phyloP scores from a whole-genome alignment of 2,888 invertebrate genomes.

The Asteroscopus sphinx region DNA sequence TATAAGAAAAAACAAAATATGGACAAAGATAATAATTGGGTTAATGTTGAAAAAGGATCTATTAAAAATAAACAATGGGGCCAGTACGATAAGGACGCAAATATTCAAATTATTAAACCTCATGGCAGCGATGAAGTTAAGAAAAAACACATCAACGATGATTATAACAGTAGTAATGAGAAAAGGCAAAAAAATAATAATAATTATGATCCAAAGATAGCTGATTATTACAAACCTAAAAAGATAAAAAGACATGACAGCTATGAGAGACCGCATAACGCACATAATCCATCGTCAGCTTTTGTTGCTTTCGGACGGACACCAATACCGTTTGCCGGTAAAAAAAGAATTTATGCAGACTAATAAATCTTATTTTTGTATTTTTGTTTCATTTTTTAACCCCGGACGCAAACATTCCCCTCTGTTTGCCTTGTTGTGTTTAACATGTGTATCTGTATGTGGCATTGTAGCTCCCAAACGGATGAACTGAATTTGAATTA shows the following conservation, averaged over 20 bases:
- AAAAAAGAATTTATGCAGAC: constrained; percentile 59
- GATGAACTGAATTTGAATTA: too few relatives aligned
- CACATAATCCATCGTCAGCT: neutral
- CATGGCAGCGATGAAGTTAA: neutral
- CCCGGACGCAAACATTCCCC: too few relatives aligned
- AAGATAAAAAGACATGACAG: constrained; percentile 21
- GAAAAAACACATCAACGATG: neutral
- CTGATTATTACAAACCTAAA: constrained; percentile 11
- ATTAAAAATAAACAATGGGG: too few relatives aligned
- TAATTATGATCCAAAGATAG: constrained; percentile 27
- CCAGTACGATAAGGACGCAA: too few relatives aligned
- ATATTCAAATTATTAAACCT: neutral
- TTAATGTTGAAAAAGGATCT: neutral
- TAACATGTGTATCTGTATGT: too few relatives aligned
- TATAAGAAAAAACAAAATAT: too few relatives aligned
- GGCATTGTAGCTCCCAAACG: too few relatives aligned
- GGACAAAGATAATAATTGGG: constrained; percentile 21
- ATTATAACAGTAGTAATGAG: neutral
- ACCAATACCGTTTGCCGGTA: constrained; percentile 59
- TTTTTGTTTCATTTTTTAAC: neutral
- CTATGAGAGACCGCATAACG: constrained; percentile 4
- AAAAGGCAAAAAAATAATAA: constrained; percentile 2
- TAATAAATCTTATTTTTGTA: constrained; percentile 10
- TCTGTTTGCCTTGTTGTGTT: too few relatives aligned
- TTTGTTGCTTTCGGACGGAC: constrained; percentile 50